Evolutionary conservation across 2,797 vertebrate genomes (phyloP).

Genomic region (Sebastes steindachneri): DNA sequence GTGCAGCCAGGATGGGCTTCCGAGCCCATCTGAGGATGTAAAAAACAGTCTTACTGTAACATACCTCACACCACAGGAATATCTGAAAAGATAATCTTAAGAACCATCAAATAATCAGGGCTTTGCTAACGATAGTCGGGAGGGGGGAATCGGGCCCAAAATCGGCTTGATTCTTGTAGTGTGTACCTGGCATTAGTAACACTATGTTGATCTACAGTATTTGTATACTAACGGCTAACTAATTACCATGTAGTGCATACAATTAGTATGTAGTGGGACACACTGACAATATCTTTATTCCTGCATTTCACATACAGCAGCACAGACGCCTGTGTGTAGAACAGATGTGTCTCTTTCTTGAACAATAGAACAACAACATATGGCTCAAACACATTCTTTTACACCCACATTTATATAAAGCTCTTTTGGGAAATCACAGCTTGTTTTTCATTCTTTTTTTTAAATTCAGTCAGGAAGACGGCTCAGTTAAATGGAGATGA

Average conservation of each 20-base stretch:
- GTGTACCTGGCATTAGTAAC: not conserved
- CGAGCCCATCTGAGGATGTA: too few relatives aligned
- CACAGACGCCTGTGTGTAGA: not conserved
- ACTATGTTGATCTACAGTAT: not conserved
- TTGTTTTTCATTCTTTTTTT: not conserved
- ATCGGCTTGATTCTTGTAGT: too few relatives aligned
- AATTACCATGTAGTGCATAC: not conserved
- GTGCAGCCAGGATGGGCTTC: not conserved
- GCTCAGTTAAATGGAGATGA: not conserved
- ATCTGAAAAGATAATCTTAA: not conserved
- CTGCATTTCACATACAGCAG: not conserved
- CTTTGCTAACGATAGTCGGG: rapidly evolving
- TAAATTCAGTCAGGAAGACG: not conserved
- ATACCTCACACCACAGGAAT: not conserved
- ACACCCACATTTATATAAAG: not conserved
- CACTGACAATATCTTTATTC: not conserved
- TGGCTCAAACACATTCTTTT: not conserved
- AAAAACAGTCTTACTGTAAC: too few relatives aligned
- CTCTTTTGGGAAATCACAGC: not conserved
- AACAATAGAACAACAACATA: not conserved
- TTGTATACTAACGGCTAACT: not conserved
- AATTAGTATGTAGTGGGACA: not conserved
- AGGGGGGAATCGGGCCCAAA: too few relatives aligned
- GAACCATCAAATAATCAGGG: not conserved
- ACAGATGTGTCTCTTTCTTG: conserved; percentile 11